Percentiles rank a stretch among this genome's conserved stretches.
These are phyloP conservation scores for Sternarchorhynchus goeldii DNA, from an alignment of 2,797 vertebrate species.

Conservation along the genomic window DNA sequence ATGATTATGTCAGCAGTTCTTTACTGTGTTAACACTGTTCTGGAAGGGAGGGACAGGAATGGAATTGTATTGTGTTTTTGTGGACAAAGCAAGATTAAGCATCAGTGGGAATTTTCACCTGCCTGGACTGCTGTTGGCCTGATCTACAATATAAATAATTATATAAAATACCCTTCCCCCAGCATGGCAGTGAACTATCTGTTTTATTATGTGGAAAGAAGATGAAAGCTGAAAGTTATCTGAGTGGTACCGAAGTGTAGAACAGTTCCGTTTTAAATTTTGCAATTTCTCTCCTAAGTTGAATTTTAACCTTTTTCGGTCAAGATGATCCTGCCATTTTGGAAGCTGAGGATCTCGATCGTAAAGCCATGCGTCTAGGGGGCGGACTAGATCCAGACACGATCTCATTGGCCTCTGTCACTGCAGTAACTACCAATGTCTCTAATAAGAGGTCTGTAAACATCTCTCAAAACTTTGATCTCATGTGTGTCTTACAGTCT, in stretches of 20 bases:
- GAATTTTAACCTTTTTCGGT: background rate
- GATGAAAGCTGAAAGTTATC: too few species aligned
- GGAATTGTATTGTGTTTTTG: background rate
- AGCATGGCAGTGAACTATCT: too few species aligned
- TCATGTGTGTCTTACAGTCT: background rate
- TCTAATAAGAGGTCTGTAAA: conserved; percentile 91
- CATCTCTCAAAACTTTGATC: background rate
- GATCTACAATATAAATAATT: background rate
- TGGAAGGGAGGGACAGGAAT: background rate
- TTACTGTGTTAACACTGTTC: background rate
- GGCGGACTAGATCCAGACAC: conserved; percentile 85
- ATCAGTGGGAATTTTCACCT: background rate
- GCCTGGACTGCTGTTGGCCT: background rate
- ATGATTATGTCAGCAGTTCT: conserved; percentile 15
- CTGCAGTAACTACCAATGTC: conserved; percentile 92
- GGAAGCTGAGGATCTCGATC: conserved; percentile 89
- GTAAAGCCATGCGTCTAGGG: conserved; percentile 78
- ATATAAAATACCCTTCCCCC: background rate
- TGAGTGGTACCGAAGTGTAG: background rate
- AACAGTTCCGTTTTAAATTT: background rate
- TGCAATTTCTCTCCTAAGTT: background rate
- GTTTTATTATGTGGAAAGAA: too few species aligned
- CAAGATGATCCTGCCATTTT: conserved; percentile 89
- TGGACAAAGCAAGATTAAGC: background rate
- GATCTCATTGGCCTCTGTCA: conserved; percentile 92